Percentiles rank a stretch among this genome's conserved stretches.
Evolutionary conservation across 2,888 invertebrate species (phyloP).

Genomic region (Hemistola chrysoprasaria): DNA sequence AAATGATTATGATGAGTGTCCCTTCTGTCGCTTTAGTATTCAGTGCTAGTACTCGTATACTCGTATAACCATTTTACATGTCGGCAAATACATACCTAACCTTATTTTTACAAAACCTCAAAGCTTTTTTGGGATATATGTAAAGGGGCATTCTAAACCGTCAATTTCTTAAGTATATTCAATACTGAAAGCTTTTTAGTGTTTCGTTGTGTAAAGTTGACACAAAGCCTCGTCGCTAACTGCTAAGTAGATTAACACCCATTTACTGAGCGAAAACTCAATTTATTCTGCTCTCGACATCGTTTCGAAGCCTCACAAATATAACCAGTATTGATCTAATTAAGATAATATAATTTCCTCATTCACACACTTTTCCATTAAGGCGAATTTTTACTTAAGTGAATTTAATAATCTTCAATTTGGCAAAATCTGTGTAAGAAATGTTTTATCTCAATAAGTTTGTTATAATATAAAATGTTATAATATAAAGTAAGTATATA

Average conservation of each 20-base stretch:
- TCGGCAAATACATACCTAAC: neutral
- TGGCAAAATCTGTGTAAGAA: too few species aligned
- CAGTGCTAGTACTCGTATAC: too few species aligned
- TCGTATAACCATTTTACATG: too few species aligned
- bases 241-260: conserved; percentile 35
- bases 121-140: conserved; percentile 10
- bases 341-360: too few species aligned
- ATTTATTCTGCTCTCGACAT: conserved; percentile 26
- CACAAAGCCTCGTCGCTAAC: conserved; percentile 31
- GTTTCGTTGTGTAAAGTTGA: conserved; percentile 32
- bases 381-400: too few species aligned
- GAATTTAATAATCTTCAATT: too few species aligned
- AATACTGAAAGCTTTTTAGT: conserved; percentile 35
- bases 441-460: too few species aligned
- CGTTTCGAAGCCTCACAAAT: neutral
- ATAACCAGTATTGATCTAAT: too few species aligned
- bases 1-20: too few species aligned
- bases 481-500: neutral
- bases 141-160: conserved; percentile 7
- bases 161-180: conserved; percentile 27
- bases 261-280: conserved; percentile 32
- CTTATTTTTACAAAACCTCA: conserved; percentile 2
- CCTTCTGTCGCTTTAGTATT: too few species aligned
- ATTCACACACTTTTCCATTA: too few species aligned
- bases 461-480: too few species aligned